Conservation (phyloP, 2,113 vertebrate genomes). For the Odontesthes bonariensis region DNA sequence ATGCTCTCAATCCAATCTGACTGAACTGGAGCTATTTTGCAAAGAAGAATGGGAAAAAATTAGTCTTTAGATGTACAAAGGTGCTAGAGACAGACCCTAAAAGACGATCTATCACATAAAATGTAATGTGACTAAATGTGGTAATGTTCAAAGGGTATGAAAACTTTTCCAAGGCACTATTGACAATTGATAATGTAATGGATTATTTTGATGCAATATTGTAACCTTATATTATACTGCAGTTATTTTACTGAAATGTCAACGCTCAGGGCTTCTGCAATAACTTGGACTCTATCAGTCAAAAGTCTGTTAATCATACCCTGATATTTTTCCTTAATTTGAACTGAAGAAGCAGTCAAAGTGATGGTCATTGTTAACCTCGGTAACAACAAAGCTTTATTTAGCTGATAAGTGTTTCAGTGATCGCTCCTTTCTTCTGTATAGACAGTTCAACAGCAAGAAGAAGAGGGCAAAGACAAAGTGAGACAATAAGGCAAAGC, state of each 20-base stretch:
- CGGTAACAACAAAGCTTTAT: constrained; percentile 12
- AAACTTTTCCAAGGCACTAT: no score
- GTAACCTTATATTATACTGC: constrained; percentile 1
- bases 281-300: constrained; percentile 48
- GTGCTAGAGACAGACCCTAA: no score
- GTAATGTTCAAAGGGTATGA: no score
- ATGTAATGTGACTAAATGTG: no score
- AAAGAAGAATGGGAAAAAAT: no score
- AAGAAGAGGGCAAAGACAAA: constrained; percentile 25
- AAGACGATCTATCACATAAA: no score
- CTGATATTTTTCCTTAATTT: constrained; percentile 20
- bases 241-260: constrained; percentile 66
- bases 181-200: no score
- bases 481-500: constrained; percentile 29
- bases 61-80: no score
- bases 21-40: no score
- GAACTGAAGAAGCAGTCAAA: background rate
- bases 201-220: no score
- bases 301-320: constrained; percentile 61
- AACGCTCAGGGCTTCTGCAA: constrained; percentile 38
- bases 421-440: constrained; percentile 21
- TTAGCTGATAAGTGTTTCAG: constrained; percentile 10
- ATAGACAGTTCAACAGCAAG: constrained; percentile 23
- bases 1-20: no score
- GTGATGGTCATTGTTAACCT: constrained; percentile 25